Evolutionary conservation across 2,888 invertebrate species (phyloP), one percentile per base, ranked within the genome.

Genomic region (Tuta absoluta): DNA sequence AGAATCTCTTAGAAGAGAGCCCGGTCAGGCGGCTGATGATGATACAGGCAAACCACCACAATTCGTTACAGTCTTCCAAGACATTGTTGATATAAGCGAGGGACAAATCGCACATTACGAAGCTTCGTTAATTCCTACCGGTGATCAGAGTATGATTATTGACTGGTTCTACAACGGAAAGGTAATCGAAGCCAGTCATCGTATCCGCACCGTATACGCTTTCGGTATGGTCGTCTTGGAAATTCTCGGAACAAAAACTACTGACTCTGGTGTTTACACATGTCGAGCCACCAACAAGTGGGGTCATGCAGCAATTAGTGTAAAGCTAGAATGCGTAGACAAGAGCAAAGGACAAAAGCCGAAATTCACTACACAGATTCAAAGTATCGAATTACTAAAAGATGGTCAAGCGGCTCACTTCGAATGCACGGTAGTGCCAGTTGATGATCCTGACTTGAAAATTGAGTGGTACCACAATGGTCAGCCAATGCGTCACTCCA

Each of bases 391-490:
- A 69, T 95, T 96, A 56, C 93, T 98, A 64, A 97, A 97, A 83
- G 98, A 99, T 82, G 97, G 98, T 2, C 97, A 98, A 84, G 95
- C 97, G 0, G 98, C 97, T 68, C 98, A 98, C 91, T 98, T 98
- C 82, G 98, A 99, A 89, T 98, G 98, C 80, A 98, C 97, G 2
- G 93, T 99, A 59, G 94, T 97, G 19, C 99, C 99, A 2, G 96
- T 98, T 8, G 98, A 98, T 69, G 99, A 99, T 87, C 98, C 98
- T 2, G 95, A 96, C 53, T 94, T 99, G 89, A 96, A 96, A 80
- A 97, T 98, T 24, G 98, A 99, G 90, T 99, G 99, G 99, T 98
- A 96, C 91, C 97, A 97, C 79, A 98, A 99, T 82, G 98, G 97
- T 5, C 93, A 96, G 77, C 96, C 97, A 0, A 87, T 99, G 71